Evolutionary conservation across 1,140 invertebrate species (phyloP).

Genomic region (Eupeodes corollae): DNA sequence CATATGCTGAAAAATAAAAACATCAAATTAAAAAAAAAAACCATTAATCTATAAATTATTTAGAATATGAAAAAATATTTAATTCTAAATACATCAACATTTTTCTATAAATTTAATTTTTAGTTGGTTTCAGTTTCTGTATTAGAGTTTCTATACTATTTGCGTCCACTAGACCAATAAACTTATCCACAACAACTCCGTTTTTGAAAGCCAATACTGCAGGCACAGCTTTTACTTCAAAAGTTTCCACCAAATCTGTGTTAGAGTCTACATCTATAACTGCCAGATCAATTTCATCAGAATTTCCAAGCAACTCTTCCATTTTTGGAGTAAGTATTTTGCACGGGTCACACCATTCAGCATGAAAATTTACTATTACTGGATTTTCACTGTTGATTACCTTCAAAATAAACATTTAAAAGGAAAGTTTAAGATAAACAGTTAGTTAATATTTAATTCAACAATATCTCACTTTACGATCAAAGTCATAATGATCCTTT

Average conservation of each 20-base stretch:
- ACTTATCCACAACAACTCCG: constrained; percentile 81
- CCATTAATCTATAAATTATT: too few species aligned
- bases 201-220: constrained; percentile 80
- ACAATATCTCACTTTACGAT: constrained; percentile 26
- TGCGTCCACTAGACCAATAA: constrained; percentile 79
- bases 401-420: constrained; percentile 31
- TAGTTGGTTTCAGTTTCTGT: constrained; percentile 47
- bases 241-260: constrained; percentile 64
- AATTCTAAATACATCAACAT: too few species aligned
- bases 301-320: constrained; percentile 64
- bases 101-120: too few species aligned
- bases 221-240: constrained; percentile 82
- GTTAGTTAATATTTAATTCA: neutral
- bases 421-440: neutral
- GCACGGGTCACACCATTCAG: constrained; percentile 92
- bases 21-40: too few species aligned
- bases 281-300: constrained; percentile 72
- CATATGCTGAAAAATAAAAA: too few species aligned
- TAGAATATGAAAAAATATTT: too few species aligned
- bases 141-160: constrained; percentile 75
- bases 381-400: constrained; percentile 71
- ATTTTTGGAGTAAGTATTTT: constrained; percentile 86
- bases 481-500: constrained; percentile 36
- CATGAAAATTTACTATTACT: constrained; percentile 78
- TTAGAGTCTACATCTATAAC: constrained; percentile 86